Evolutionary conservation across 1,140 invertebrate species (phyloP).

Genomic region (Listronotus bonariensis): DNA sequence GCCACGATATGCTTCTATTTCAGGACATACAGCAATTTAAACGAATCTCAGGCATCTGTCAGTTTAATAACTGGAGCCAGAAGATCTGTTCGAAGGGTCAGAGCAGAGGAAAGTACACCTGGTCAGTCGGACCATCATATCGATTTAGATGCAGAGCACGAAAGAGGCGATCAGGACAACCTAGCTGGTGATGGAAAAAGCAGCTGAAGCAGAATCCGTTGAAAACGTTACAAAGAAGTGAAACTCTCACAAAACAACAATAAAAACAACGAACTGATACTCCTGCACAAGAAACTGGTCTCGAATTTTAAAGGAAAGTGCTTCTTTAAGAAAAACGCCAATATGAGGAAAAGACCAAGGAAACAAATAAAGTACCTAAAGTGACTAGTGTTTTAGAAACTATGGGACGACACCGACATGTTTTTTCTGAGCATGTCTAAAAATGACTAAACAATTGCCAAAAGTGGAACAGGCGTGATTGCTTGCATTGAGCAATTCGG

Average conservation of each 20-base stretch:
- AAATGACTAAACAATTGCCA: conserved; percentile 10
- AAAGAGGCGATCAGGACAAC: conserved; percentile 1
- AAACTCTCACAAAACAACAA: conserved; percentile 7
- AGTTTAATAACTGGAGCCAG: conserved; percentile 10
- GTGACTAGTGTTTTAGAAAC: conserved; percentile 3
- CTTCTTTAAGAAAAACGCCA: conserved; percentile 12
- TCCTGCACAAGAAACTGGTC: not conserved
- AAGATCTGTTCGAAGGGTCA: not conserved
- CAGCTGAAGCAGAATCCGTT: not conserved
- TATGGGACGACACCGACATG: conserved; percentile 10
- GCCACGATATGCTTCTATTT: not conserved
- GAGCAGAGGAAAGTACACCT: not conserved
- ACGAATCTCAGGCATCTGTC: not conserved
- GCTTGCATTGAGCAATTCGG: conserved; percentile 9
- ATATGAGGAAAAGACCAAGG: conserved; percentile 5
- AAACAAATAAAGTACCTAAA: conserved; percentile 10
- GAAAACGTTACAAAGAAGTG: conserved; percentile 6
- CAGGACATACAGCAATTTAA: too few species aligned
- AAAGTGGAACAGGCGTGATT: conserved; percentile 1
- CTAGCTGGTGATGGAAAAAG: not conserved
- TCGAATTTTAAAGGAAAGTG: conserved; percentile 6
- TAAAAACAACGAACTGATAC: conserved; percentile 1
- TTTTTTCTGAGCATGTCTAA: not conserved
- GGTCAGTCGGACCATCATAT: not conserved
- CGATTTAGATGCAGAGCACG: not conserved